Evolutionary conservation across 1,140 invertebrate genomes (phyloP).

Genomic region (Eriosoma lanigerum): DNA sequence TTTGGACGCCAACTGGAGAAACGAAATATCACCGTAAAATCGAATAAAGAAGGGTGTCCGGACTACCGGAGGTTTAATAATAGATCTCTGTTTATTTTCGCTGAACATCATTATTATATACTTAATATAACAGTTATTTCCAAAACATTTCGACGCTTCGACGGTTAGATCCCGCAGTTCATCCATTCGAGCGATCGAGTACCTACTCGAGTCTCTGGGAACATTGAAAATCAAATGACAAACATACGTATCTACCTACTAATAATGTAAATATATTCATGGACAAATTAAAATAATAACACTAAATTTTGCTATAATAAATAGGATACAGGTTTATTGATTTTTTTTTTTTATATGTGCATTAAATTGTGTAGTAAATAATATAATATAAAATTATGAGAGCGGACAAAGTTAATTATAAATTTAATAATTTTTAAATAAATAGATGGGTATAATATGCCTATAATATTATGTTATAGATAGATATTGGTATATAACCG

Average conservation of each 20-base stretch:
- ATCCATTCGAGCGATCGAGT: no score
- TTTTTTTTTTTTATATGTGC: no score
- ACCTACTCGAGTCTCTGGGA: background rate
- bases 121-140: background rate
- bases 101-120: no score
- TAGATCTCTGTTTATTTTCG: background rate
- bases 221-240: background rate
- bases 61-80: background rate
- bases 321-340: background rate
- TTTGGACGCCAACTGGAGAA: constrained; percentile 24
- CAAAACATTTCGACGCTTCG: background rate
- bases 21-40: background rate
- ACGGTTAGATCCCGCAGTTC: background rate
- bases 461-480: background rate
- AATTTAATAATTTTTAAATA: no score
- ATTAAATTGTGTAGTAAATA: no score
- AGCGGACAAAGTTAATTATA: no score
- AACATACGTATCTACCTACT: no score
- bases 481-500: no score
- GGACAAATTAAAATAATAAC: no score
- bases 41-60: background rate
- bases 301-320: background rate
- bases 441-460: no score
- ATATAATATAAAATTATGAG: no score
- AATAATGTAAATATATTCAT: no score